Conservation (phyloP, 2,888 invertebrate genomes). For the Tortrix viridana region DNA sequence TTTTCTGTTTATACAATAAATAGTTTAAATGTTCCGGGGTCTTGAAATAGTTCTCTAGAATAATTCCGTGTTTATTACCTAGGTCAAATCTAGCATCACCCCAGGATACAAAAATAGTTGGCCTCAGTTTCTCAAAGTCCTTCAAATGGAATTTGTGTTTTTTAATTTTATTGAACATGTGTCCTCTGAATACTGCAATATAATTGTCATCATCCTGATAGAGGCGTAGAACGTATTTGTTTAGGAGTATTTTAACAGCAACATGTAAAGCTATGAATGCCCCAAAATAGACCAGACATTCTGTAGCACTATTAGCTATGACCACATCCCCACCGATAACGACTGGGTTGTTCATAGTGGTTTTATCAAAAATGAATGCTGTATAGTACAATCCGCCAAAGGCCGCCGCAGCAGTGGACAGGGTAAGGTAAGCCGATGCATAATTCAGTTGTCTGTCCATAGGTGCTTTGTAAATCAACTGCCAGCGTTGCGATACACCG, state of each 20-base stretch:
- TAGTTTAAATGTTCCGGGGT: constrained; percentile 72
- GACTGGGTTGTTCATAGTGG: constrained; percentile 62
- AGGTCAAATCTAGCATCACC: constrained; percentile 69
- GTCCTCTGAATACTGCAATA: constrained; percentile 68
- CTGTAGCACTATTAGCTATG: constrained; percentile 67
- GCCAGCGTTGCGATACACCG: constrained; percentile 63
- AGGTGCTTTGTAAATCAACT: constrained; percentile 76
- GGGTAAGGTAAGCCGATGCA: constrained; percentile 61
- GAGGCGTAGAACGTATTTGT: constrained; percentile 70
- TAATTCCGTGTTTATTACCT: constrained; percentile 69
- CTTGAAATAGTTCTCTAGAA: constrained; percentile 73
- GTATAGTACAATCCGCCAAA: constrained; percentile 61
- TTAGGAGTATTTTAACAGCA: constrained; percentile 65
- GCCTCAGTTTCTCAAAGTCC: constrained; percentile 67
- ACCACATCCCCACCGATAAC: constrained; percentile 64
- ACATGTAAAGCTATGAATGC: constrained; percentile 65
- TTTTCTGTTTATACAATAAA: constrained; percentile 59
- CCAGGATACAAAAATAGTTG: constrained; percentile 67
- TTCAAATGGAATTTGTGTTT: constrained; percentile 69
- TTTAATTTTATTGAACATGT: constrained; percentile 58
- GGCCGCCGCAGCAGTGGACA: constrained; percentile 58
- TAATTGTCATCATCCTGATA: constrained; percentile 76
- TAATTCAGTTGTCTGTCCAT: constrained; percentile 66
- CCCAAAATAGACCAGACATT: constrained; percentile 66
- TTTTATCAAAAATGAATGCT: constrained; percentile 57